Evolutionary conservation across 2,888 invertebrate genomes (phyloP).

Genomic region (Mechanitis messenoides): DNA sequence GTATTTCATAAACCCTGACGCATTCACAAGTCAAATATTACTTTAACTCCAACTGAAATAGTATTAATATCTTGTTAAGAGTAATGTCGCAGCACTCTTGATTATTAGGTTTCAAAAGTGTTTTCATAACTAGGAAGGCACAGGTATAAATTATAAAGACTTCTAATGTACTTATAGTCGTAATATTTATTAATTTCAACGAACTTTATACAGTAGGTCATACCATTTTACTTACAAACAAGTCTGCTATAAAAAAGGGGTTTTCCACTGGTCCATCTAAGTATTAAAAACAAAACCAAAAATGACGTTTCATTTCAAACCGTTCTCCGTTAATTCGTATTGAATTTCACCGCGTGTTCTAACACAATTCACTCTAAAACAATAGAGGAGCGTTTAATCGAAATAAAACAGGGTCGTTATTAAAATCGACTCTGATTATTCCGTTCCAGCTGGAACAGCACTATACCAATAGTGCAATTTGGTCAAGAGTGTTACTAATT

Average conservation of each 20-base stretch:
- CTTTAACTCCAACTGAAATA: too few relatives aligned
- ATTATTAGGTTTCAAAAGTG: too few relatives aligned
- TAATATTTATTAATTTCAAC: too few relatives aligned
- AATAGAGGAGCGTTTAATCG: slow-evolving; percentile 42
- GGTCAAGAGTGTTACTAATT: too few relatives aligned
- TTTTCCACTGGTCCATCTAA: slow-evolving; percentile 9
- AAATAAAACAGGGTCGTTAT: slow-evolving; percentile 18
- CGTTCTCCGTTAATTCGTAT: slow-evolving; percentile 70
- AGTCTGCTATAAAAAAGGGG: neutral
- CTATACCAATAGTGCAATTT: slow-evolving; percentile 32
- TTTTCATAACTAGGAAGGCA: too few relatives aligned
- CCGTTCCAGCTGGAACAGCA: slow-evolving; percentile 48
- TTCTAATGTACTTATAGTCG: too few relatives aligned
- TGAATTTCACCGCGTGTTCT: slow-evolving; percentile 62
- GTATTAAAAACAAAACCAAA: slow-evolving; percentile 21
- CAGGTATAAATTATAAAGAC: too few relatives aligned
- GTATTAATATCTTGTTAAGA: too few relatives aligned
- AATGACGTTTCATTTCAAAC: slow-evolving; percentile 48
- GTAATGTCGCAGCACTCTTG: too few relatives aligned
- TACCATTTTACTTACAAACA: neutral
- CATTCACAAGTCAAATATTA: slow-evolving; percentile 3
- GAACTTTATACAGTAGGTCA: too few relatives aligned
- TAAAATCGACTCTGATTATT: slow-evolving; percentile 32
- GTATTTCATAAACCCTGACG: slow-evolving; percentile 28
- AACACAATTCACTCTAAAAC: slow-evolving; percentile 43